These are phyloP conservation scores for Thunnus thynnus DNA, from an alignment of 2,113 vertebrate genomes.

Conservation along the genomic window DNA sequence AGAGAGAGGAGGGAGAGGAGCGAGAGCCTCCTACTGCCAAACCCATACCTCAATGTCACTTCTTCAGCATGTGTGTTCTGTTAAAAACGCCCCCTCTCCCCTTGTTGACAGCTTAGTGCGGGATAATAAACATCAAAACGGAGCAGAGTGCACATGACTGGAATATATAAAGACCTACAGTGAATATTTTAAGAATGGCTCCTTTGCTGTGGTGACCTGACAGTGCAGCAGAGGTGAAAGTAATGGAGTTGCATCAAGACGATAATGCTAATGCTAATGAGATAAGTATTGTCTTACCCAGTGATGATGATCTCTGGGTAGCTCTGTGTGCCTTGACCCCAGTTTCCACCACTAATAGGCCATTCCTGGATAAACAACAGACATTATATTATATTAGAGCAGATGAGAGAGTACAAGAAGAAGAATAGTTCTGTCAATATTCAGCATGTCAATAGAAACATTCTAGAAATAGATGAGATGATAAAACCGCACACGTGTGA, in stretches of 20 bases:
- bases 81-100: constrained; percentile 22
- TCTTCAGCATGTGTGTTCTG: constrained; percentile 30
- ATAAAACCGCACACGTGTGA: neutral
- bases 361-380: constrained; percentile 90
- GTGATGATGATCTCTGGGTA: constrained; percentile 99
- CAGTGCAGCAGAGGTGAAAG: constrained; percentile 27
- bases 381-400: constrained; percentile 40
- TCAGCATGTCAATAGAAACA: constrained; percentile 28
- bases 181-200: constrained; percentile 15
- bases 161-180: constrained; percentile 39
- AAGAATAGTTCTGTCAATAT: constrained; percentile 32
- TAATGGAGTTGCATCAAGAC: constrained; percentile 36
- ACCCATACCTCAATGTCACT: constrained; percentile 67
- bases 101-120: constrained; percentile 45
- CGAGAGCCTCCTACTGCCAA: constrained; percentile 37
- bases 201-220: constrained; percentile 17
- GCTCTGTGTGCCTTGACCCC: constrained; percentile 97
- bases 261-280: constrained; percentile 56
- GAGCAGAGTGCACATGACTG: constrained; percentile 42
- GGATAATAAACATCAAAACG: constrained; percentile 57
- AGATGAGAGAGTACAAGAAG: constrained; percentile 21
- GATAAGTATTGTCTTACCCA: constrained; percentile 88
- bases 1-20: constrained; percentile 7
- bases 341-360: constrained; percentile 98
- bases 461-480: constrained; percentile 20